Percentiles rank a stretch among this genome's conserved stretches.
Conservation (phyloP, 2,113 vertebrate genomes). For the Lates calcarifer region DNA sequence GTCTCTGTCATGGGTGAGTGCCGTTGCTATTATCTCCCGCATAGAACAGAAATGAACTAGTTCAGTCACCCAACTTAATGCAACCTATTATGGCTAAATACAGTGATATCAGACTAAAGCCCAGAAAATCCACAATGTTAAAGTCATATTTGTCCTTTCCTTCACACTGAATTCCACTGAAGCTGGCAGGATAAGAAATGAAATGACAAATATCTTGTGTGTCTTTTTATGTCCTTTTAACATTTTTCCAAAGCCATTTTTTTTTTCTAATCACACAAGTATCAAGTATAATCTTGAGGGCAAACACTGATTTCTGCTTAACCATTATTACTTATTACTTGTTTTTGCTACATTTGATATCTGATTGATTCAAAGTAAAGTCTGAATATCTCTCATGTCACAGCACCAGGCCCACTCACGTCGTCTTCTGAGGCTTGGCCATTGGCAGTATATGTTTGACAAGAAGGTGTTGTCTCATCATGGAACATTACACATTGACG, state of each 20-base stretch:
- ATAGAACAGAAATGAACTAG: neutral
- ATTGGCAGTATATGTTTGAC: conserved; percentile 33
- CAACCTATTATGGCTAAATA: neutral
- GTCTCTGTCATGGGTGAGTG: conserved; percentile 90
- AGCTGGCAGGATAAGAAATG: neutral
- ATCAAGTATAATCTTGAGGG: neutral
- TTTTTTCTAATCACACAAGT: neutral
- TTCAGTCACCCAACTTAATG: neutral
- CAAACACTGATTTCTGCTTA: too few relatives aligned
- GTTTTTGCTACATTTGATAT: neutral
- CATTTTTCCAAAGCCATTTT: neutral
- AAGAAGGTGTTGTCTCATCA: conserved; percentile 34
- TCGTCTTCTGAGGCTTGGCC: neutral
- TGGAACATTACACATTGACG: neutral
- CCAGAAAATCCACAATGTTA: neutral
- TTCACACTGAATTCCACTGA: neutral
- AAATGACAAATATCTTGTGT: neutral
- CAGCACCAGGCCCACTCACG: neutral
- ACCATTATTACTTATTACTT: neutral
- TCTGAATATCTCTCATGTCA: neutral
- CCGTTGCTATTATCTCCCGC: fast-evolving
- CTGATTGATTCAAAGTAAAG: neutral
- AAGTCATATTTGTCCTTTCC: neutral
- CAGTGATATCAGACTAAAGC: neutral
- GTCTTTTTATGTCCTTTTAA: neutral